Base-by-base conservation (phyloP, 2,888 invertebrate species). In the Drosophila villosipedis region DNA sequence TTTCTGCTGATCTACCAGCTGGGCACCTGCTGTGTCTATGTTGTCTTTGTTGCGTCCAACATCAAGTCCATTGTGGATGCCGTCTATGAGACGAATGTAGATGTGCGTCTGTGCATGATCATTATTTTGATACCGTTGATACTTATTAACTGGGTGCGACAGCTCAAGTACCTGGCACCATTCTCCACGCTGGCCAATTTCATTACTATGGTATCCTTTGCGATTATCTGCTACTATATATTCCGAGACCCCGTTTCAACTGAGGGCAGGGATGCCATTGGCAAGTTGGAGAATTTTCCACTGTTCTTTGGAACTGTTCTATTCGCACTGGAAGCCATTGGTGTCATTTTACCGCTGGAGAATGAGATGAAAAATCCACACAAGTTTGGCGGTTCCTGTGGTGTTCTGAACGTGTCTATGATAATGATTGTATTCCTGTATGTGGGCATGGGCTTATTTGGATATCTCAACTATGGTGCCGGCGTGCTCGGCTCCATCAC, bases 1-100 rank as follows among this genome's bases (percentile, higher is more conserved):
- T 97, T 97, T 90, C 94, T 97, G 4, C 92, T 98, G 77, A 94
- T 98, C 63, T 99, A 99, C 87, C 99, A 99, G 93, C 94, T 99
- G 85, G 99, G 99, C 55, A 97, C 98, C 58, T 99, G 99, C 92
- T 98, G 98, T 93, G 98, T 99, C 2, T 99, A 99, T 93, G 96
- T 98, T 30, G 97, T 99, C 0, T 99, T 99, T 93, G 97, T 99
- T 58, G 95, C 98, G 0, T 96, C 96, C 72, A 98, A 98, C 93
- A 94, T 98, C n/a, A 94, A 96, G 91, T 94, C 94, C 81, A 96
- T 97, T 16, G 93, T 95, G 19, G 94, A 94, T 49, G 93, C 94
- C 28, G 95, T 96, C 84, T 89, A 93, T 4, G 91, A 94, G 0
- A 88, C 94, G 0, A 91, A 93, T 12, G 92, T 95, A 9, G 94